Percentiles rank a stretch among this genome's conserved stretches.
Conservation (phyloP, 2,797 vertebrate genomes). For the Staurois parvus region DNA sequence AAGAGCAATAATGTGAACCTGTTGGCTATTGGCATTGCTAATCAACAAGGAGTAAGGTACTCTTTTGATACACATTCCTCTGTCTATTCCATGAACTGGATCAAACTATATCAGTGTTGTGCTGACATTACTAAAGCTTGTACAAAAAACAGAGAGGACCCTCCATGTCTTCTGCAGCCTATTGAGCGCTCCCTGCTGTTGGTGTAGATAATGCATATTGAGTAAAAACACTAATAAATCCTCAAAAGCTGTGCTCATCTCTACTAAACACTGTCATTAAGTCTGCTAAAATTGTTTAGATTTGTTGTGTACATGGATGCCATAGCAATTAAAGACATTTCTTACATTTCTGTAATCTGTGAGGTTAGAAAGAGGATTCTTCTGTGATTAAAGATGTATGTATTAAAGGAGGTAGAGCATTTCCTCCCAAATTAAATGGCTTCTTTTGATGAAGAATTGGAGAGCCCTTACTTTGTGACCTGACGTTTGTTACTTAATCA, state of each 20-base stretch:
- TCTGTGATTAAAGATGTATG: slow-evolving; percentile 49
- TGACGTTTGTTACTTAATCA: slow-evolving; percentile 76
- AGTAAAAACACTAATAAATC: not conserved
- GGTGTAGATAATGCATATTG: not conserved
- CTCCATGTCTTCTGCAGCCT: not conserved
- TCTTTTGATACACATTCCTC: too few species aligned
- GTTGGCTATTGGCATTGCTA: too few species aligned
- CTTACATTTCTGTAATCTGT: not conserved
- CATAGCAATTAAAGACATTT: not conserved
- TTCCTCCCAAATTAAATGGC: slow-evolving; percentile 64
- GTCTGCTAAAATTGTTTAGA: not conserved
- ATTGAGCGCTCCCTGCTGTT: not conserved
- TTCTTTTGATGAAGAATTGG: slow-evolving; percentile 65
- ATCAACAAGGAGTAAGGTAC: too few species aligned
- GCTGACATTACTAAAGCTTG: too few species aligned
- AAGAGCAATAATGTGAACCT: too few species aligned
- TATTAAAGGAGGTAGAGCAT: slow-evolving; percentile 58
- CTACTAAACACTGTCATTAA: not conserved
- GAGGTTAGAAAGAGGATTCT: slow-evolving; percentile 26
- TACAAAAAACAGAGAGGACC: not conserved
- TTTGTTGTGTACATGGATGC: not conserved
- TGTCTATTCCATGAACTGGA: too few species aligned
- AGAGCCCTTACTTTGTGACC: slow-evolving; percentile 69
- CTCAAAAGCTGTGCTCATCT: not conserved
- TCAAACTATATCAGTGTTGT: too few species aligned